Conservation (phyloP, 2,888 invertebrate genomes). For the Ariolimax columbianus region DNA sequence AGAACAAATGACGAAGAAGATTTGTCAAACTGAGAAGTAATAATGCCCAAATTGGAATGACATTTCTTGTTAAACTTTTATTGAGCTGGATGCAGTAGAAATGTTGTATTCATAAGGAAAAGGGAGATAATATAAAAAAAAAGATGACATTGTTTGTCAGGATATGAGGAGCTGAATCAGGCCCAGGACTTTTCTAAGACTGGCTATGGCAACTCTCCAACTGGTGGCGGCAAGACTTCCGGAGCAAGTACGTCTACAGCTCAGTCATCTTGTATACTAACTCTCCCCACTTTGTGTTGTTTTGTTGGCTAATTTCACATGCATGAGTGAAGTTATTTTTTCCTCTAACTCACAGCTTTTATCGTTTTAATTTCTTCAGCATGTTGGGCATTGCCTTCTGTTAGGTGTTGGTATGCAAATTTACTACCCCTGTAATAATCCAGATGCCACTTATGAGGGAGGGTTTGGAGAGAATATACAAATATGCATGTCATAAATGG, state of each 20-base stretch:
- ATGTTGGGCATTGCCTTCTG: not conserved
- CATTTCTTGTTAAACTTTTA: no score
- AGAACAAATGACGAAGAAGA: no score
- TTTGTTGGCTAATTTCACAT: not conserved
- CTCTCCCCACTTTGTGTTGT: not conserved
- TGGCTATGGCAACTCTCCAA: constrained; percentile 80
- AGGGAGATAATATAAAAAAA: no score
- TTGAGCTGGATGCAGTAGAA: no score
- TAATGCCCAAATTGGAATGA: no score
- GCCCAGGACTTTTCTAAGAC: constrained; percentile 81
- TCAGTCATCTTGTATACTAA: constrained; percentile 53
- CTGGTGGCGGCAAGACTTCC: constrained; percentile 77
- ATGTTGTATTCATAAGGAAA: no score
- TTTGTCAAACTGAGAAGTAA: no score
- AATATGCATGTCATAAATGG: no score
- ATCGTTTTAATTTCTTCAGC: not conserved
- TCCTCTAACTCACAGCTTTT: not conserved
- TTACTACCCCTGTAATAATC: no score
- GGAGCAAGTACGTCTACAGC: constrained; percentile 65
- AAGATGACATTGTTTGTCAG: constrained; percentile 55
- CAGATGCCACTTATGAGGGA: no score
- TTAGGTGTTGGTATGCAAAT: not conserved
- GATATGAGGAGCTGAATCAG: constrained; percentile 82
- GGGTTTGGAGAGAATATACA: no score
- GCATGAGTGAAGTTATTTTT: not conserved